phyloP scores from a whole-genome alignment of 37 sponge, comb jelly and placozoan genomes.

The Beroe ovata region DNA sequence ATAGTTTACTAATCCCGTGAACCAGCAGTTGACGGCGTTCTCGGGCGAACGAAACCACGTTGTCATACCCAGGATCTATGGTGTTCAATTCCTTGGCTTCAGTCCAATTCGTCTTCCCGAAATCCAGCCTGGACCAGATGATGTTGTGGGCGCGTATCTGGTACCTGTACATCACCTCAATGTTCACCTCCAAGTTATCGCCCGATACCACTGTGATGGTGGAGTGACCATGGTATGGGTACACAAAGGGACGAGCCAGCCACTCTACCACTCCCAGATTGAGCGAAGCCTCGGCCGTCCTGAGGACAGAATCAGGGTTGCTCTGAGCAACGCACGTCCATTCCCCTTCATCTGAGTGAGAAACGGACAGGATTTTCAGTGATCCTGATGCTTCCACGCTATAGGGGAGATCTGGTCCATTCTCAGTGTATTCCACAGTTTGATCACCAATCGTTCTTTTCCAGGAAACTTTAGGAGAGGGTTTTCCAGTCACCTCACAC shows the following conservation, averaged over 20 bases:
- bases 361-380: background rate
- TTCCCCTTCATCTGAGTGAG: background rate
- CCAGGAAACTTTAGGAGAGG: slow-evolving; percentile 27
- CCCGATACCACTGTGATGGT: slow-evolving; percentile 57
- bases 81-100: slow-evolving; percentile 39
- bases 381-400: background rate
- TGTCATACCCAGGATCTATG: slow-evolving; percentile 50
- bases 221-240: slow-evolving; percentile 46
- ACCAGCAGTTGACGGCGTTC: slow-evolving; percentile 12
- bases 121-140: slow-evolving; percentile 7
- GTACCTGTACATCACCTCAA: slow-evolving; percentile 49
- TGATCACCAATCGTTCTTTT: background rate
- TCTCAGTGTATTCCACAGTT: background rate
- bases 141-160: slow-evolving; percentile 63
- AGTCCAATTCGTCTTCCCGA: slow-evolving; percentile 27
- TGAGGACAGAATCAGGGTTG: background rate
- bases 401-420: background rate
- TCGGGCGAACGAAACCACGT: slow-evolving; percentile 29
- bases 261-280: slow-evolving; percentile 39
- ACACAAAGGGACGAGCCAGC: slow-evolving; percentile 34
- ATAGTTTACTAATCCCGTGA: slow-evolving; percentile 10
- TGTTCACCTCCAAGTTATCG: slow-evolving; percentile 43
- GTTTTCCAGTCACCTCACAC: slow-evolving; percentile 19
- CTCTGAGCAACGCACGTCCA: slow-evolving; percentile 64
- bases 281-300: background rate